A percentile compares a stretch with the other conserved stretches of the same genome.
These are phyloP conservation scores for Dicranocentrus wangi DNA, from an alignment of 2,888 invertebrate species.

Conservation along the genomic window DNA sequence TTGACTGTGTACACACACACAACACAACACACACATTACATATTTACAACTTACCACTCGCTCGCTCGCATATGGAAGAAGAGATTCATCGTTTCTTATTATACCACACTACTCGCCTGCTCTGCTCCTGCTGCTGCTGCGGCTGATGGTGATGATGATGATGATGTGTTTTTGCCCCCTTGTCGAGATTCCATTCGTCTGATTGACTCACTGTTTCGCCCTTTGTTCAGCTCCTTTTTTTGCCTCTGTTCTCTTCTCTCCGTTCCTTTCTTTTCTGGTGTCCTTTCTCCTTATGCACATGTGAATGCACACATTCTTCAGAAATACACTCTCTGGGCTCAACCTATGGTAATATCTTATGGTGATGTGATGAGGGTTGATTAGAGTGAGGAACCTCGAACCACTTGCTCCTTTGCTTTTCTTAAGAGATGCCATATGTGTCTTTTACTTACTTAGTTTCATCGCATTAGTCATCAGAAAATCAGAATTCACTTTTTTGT, in stretches of 20 bases:
- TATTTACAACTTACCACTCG: conserved; percentile 43
- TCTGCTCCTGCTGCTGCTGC: too few species aligned
- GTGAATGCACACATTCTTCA: conserved; percentile 24
- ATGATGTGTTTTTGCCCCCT: conserved; percentile 57
- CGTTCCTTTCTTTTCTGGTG: conserved; percentile 32
- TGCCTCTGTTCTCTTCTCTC: conserved; percentile 15
- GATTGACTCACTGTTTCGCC: conserved; percentile 61
- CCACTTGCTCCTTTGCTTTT: conserved; percentile 15
- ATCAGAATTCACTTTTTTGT: conserved; percentile 7
- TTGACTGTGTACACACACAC: conserved; percentile 60
- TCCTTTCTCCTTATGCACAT: conserved; percentile 26
- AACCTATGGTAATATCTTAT: too few species aligned
- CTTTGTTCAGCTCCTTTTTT: conserved; percentile 26
- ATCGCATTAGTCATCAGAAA: conserved; percentile 37
- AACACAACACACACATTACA: conserved; percentile 43
- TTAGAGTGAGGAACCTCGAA: background rate
- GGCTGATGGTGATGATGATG: conserved; percentile 30
- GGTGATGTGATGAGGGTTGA: too few species aligned
- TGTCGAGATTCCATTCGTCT: conserved; percentile 59
- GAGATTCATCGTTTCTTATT: conserved; percentile 48
- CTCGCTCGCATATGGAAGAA: conserved; percentile 37
- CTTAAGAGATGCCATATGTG: conserved; percentile 8
- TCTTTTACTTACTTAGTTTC: background rate
- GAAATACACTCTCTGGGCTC: too few species aligned
- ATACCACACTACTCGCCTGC: too few species aligned